Evolutionary conservation across 1,140 invertebrate species (phyloP).

Genomic region (Sarcophaga peregrina): DNA sequence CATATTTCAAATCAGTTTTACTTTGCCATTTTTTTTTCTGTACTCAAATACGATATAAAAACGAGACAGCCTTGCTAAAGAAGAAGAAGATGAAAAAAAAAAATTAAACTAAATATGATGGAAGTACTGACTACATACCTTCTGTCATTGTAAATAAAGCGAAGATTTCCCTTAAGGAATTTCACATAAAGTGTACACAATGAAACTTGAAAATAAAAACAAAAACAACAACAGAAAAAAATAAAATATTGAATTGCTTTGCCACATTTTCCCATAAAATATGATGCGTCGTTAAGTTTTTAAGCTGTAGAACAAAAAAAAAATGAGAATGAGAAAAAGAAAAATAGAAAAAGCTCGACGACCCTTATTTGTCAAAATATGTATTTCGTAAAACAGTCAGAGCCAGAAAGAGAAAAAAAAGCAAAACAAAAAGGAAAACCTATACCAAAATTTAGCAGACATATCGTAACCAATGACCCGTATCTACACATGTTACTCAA

Average conservation of each 20-base stretch:
- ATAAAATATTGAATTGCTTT: not conserved
- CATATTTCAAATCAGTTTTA: not conserved
- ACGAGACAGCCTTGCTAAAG: too few relatives aligned
- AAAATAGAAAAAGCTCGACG: not conserved
- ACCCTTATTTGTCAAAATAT: conserved; percentile 16
- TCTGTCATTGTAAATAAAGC: not conserved
- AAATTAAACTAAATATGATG: not conserved
- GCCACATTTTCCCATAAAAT: not conserved
- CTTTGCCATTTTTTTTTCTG: not conserved
- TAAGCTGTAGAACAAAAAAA: not conserved
- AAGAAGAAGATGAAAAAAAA: not conserved
- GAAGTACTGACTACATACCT: too few relatives aligned
- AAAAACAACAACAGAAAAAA: not conserved
- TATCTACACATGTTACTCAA: not conserved
- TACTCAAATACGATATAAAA: too few relatives aligned
- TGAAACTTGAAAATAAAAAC: not conserved
- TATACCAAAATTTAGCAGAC: not conserved
- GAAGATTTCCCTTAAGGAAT: not conserved
- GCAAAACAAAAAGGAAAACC: not conserved
- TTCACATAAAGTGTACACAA: not conserved
- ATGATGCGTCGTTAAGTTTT: not conserved
- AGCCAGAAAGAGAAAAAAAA: too few relatives aligned
- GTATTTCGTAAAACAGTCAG: not conserved
- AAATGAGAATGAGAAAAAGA: too few relatives aligned
- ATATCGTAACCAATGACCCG: conserved; percentile 17